Base-by-base conservation (phyloP, 2,888 invertebrate genomes). In the Lasioglossum lativentre region DNA sequence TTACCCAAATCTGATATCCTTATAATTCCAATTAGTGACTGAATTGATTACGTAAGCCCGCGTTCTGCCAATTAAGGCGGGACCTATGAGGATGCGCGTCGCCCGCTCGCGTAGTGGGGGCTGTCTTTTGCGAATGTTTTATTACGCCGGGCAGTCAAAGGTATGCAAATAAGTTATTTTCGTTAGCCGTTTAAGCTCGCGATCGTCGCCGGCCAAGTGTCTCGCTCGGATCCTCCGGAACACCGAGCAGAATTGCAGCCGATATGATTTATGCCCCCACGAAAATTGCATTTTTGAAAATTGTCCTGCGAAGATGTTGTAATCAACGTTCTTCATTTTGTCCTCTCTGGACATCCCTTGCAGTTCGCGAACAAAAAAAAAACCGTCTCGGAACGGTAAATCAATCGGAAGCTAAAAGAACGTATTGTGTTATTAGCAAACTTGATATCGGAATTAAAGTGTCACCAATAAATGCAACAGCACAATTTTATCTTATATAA, bases 21-120 rank as follows among this genome's bases (percentile, higher is more conserved):
- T 88, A 90, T 92, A 90, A 91, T 90, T 92, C 85, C 87, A 92
- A 92, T 92, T 92, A 92, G 90, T 72, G 86, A 75, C 75, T 75
- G 80, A 66, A 72, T 87, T 88, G 88, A 91, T 92, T 90, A 87
- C 72, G 72, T 52, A 83, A 87, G 76, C 66, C n/a, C 83, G 85
- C 74, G 87, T 81, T 83, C 79, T 42, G 77, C 82, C 77, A 87
- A 91, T 91, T 91, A 90, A 89, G 83, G 66, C 40, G 75, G 34
- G 72, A 45, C 80, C 77, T 73, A 80, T 74, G 75, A 72, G 56
- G 80, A 87, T 85, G 85, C 72, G 86, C 76, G 77, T 89, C 83
- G 34, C 40, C 10, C 19, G 63, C 30, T 52, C 72, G 80, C 80
- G 68, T 75, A 83, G 82, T 80, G 75, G 75, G 75, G 47, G 42